Evolutionary conservation across 2,797 vertebrate species (phyloP).

Genomic region (Okamejei kenojei): DNA sequence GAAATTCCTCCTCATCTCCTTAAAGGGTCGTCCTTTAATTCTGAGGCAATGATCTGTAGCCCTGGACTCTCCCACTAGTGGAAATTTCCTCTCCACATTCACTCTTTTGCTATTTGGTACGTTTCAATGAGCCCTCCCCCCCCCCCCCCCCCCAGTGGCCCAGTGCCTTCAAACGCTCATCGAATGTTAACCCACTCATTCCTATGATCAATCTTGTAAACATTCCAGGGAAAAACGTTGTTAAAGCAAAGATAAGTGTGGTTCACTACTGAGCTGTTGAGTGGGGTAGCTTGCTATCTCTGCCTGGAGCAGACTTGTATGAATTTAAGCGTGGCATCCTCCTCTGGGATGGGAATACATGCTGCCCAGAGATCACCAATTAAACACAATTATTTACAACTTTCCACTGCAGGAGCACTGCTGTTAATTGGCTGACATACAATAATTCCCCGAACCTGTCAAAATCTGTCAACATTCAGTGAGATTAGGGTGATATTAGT

Average conservation of each 20-base stretch:
- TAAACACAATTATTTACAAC: neutral
- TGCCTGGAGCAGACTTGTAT: neutral
- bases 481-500: neutral
- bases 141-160: no score
- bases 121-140: no score
- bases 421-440: neutral
- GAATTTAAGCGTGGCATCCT: neutral
- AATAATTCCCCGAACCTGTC: neutral
- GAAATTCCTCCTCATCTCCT: no score
- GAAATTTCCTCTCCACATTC: no score
- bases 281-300: neutral
- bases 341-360: neutral
- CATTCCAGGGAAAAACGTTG: no score
- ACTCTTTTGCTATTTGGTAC: no score
- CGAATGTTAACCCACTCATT: no score
- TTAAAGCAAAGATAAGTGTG: neutral
- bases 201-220: no score
- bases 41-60: no score
- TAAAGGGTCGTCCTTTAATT: no score
- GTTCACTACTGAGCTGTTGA: neutral
- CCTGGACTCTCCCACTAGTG: no score
- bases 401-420: neutral
- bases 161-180: no score
- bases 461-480: neutral
- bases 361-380: neutral